These are phyloP conservation scores for Corythornis madagascariensis DNA, from an alignment of 2,113 vertebrate species.

Conservation along the genomic window DNA sequence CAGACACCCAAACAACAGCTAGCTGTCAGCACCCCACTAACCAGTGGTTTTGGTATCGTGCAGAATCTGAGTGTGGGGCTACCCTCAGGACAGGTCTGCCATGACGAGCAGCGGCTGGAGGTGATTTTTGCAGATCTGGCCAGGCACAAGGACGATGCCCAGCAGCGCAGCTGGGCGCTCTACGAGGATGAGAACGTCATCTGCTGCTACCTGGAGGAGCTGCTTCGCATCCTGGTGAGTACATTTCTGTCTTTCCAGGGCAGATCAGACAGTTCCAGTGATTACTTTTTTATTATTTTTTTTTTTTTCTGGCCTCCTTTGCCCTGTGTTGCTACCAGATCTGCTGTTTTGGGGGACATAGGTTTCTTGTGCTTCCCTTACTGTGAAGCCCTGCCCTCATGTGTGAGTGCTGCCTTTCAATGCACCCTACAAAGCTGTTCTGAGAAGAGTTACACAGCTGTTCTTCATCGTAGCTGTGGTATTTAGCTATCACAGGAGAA, in stretches of 20 bases:
- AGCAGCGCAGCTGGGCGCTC: constrained; percentile 92
- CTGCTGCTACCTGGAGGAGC: constrained; percentile 83
- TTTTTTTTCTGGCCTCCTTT: neutral
- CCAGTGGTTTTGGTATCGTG: neutral
- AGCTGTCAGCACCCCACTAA: neutral
- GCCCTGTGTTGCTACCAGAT: neutral
- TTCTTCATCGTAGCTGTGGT: neutral
- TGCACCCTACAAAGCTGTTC: neutral
- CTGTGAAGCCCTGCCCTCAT: neutral
- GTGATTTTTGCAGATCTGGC: constrained; percentile 94
- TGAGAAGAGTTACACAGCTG: neutral
- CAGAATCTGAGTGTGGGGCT: constrained; percentile 86
- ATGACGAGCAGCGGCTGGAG: constrained; percentile 93
- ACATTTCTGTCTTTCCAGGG: neutral
- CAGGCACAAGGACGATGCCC: constrained; percentile 90
- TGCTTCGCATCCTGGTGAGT: constrained; percentile 92
- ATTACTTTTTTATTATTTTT: neutral
- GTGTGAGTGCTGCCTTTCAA: neutral
- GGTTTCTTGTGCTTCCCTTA: neutral
- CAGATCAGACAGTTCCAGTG: neutral
- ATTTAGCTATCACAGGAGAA: neutral
- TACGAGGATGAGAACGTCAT: constrained; percentile 84
- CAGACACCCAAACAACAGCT: neutral
- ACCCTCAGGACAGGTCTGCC: constrained; percentile 94
- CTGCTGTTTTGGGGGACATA: neutral